Evolutionary conservation across 2,888 invertebrate genomes (phyloP).

Genomic region (Ectobius pallidus): DNA sequence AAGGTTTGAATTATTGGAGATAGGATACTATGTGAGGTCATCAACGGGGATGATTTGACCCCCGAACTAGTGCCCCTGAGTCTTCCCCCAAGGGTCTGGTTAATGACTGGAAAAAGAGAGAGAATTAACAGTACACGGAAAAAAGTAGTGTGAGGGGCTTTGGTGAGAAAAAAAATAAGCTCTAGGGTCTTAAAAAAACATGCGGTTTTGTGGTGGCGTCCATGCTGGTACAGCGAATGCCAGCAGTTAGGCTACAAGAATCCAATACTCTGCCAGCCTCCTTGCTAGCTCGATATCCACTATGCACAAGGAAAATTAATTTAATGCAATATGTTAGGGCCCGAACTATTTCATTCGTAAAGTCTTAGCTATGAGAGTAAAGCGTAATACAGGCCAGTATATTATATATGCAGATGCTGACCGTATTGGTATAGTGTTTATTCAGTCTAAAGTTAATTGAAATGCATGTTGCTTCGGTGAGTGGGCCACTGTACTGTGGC

Average conservation of each 20-base stretch:
- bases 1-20: constrained; percentile 7
- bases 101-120: constrained; percentile 6
- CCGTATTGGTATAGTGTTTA: no score
- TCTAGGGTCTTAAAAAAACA: neutral
- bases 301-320: no score
- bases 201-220: constrained; percentile 9
- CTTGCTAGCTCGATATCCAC: no score
- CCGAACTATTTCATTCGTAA: no score
- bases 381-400: no score
- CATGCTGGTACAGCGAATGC: neutral
- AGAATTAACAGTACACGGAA: constrained; percentile 12
- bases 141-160: neutral
- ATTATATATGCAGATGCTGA: no score
- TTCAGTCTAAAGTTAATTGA: no score
- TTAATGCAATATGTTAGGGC: no score
- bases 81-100: neutral
- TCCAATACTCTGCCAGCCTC: neutral
- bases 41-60: constrained; percentile 15
- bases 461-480: no score
- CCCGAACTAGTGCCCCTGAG: neutral
- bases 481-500: no score
- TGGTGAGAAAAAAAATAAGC: constrained; percentile 1
- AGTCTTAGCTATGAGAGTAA: no score
- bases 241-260: neutral
- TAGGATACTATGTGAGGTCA: constrained; percentile 1